Evolutionary conservation across 2,888 invertebrate species (phyloP).

Genomic region (Leptura quadrifasciata): DNA sequence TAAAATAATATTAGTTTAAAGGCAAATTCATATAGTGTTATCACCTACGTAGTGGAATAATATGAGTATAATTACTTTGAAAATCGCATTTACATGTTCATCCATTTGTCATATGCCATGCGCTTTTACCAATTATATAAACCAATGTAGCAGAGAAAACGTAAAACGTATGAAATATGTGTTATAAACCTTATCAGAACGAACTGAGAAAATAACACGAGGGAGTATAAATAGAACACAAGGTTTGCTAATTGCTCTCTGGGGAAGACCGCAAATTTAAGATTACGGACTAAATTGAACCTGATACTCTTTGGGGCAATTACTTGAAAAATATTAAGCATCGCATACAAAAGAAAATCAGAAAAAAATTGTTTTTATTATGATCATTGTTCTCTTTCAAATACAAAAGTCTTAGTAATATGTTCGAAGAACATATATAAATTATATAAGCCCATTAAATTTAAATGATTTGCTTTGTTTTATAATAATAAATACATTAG

Average conservation of each 20-base stretch:
- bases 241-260: conserved; percentile 22
- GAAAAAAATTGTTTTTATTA: not conserved
- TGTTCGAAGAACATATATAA: not conserved
- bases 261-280: conserved; percentile 10
- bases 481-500: too few relatives aligned
- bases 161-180: not conserved
- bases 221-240: conserved; percentile 10
- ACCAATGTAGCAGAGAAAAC: not conserved
- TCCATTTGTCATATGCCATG: not conserved
- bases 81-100: not conserved
- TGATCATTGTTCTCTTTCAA: not conserved
- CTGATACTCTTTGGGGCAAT: conserved; percentile 17
- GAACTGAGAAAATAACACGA: not conserved
- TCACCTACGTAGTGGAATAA: not conserved
- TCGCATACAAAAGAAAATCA: not conserved
- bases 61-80: not conserved
- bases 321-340: conserved; percentile 22
- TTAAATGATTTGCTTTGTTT: too few relatives aligned
- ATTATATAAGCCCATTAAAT: too few relatives aligned
- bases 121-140: not conserved
- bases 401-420: not conserved
- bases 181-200: conserved; percentile 7
- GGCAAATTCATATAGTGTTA: not conserved
- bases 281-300: conserved; percentile 13
- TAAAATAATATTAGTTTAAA: conserved; percentile 14